Evolutionary conservation across 1,140 invertebrate genomes (phyloP), one percentile per base, ranked within the genome.

Genomic region (Philotrypesis tridentata): DNA sequence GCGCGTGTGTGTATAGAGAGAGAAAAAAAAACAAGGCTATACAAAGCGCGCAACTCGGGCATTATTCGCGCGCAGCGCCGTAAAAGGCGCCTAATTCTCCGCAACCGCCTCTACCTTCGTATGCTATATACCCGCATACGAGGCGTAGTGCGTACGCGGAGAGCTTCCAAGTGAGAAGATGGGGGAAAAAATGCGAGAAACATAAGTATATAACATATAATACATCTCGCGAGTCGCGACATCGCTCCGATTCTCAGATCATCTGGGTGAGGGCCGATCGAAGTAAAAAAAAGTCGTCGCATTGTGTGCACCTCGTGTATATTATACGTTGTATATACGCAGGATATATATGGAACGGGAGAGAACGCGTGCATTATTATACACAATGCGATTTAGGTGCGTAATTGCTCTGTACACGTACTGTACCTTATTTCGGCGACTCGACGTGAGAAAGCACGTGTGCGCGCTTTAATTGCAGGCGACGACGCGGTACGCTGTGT

Each of bases 41-140:
- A n/a, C n/a, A 23, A 67, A 77, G 40, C 27, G 48, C 21, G 40
- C 37, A 77, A 43, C 33, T 29, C 60, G 63, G 75, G 12, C 75
- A 77, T 77, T 77, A 77, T 77, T 77, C 25, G 61, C 61, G 23
- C 61, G 23, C 55, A 23, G 43, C 25, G 11, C 76, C 65, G 63
- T 70, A 79, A 70, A 79, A 70, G 65, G 76, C 17, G 76, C 23
- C 65, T 60, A 79, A 70, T 70, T 67, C 31, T 40, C 11, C 63
- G 40, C 25, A 55, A 37, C 8, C 75, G 40, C 61, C 40, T 43
- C 11, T 43, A 43, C 40, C 17, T 14, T 14, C 40, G 17, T 43
- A 43, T 14, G 12, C 12, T 14, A 43, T 4, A 9, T 1, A 43
- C 33, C 3, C 33, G 33, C 33, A n/a, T n/a, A n/a, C n/a, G n/a